These are phyloP conservation scores for Drosophila elegans DNA, from an alignment of 1,140 invertebrate species.

Conservation along the genomic window DNA sequence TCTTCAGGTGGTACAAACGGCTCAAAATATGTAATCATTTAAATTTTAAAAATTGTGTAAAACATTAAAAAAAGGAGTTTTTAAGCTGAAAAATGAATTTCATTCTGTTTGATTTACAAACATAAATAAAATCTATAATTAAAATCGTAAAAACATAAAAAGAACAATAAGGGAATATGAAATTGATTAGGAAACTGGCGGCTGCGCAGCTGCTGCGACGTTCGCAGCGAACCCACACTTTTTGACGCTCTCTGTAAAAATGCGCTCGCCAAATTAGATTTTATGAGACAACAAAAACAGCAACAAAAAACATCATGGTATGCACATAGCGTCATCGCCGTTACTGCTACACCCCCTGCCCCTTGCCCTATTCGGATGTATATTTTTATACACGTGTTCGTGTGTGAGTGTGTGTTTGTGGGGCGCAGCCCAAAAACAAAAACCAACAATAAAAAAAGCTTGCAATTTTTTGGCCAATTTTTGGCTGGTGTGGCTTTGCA, in stretches of 20 bases:
- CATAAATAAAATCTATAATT: not conserved
- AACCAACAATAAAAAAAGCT: conserved; percentile 61
- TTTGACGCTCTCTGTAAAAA: conserved; percentile 63
- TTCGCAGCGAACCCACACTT: conserved; percentile 35
- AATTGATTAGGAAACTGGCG: not conserved
- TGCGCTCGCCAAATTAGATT: conserved; percentile 79
- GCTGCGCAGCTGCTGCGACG: conserved; percentile 30
- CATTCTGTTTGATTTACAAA: too few species aligned
- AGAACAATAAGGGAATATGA: not conserved
- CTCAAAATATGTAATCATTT: too few species aligned
- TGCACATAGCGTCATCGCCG: conserved; percentile 76
- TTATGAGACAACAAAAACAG: conserved; percentile 74
- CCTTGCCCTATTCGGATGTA: conserved; percentile 2
- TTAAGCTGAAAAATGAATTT: too few species aligned
- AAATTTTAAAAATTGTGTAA: too few species aligned
- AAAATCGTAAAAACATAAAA: not conserved
- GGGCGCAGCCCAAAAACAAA: conserved; percentile 78
- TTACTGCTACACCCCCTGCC: conserved; percentile 25
- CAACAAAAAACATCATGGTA: conserved; percentile 54
- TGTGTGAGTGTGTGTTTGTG: conserved; percentile 51
- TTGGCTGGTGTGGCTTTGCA: conserved; percentile 41
- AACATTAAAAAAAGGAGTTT: too few species aligned
- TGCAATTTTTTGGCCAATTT: conserved; percentile 83
- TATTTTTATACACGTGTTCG: conserved; percentile 4
- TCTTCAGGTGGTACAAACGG: too few species aligned